A percentile compares a stretch with the other conserved stretches of the same genome.
phyloP scores from a whole-genome alignment of 2,113 vertebrate genomes.

The Heterochromis multidens region DNA sequence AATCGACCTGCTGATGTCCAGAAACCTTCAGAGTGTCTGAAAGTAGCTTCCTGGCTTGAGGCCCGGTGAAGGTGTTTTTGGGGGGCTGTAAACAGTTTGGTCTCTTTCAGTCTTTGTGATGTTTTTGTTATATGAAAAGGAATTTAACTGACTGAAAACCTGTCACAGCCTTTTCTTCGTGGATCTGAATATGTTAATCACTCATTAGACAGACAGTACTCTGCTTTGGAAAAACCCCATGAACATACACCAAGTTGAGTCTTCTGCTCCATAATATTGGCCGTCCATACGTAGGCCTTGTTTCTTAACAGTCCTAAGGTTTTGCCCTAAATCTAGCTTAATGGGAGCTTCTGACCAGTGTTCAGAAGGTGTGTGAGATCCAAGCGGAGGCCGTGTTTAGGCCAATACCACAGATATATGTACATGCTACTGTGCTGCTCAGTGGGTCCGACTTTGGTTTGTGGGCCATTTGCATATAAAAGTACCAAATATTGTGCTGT shows the following conservation, averaged over 20 bases:
- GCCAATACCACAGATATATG: too few relatives aligned
- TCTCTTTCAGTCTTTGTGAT: not conserved
- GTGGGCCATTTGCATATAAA: not conserved
- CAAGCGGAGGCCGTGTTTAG: too few relatives aligned
- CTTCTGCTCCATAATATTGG: too few relatives aligned
- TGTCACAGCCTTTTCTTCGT: too few relatives aligned
- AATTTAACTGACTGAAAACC: not conserved
- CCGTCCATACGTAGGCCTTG: not conserved
- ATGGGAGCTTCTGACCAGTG: not conserved
- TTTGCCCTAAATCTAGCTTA: rapidly evolving
- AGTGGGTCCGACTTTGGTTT: too few relatives aligned
- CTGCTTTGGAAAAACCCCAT: not conserved
- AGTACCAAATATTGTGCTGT: not conserved
- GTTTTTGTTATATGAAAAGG: not conserved
- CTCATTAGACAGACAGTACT: not conserved
- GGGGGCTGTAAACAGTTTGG: not conserved
- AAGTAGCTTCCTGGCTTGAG: not conserved
- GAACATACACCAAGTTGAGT: not conserved
- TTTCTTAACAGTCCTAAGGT: not conserved
- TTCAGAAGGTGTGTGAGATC: too few relatives aligned
- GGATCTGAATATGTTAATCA: too few relatives aligned
- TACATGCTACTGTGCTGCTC: too few relatives aligned
- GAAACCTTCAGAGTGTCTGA: not conserved
- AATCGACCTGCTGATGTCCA: not conserved
- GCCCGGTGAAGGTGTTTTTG: not conserved